Conservation (phyloP, 2,888 invertebrate species). For the Serripes groenlandicus region DNA sequence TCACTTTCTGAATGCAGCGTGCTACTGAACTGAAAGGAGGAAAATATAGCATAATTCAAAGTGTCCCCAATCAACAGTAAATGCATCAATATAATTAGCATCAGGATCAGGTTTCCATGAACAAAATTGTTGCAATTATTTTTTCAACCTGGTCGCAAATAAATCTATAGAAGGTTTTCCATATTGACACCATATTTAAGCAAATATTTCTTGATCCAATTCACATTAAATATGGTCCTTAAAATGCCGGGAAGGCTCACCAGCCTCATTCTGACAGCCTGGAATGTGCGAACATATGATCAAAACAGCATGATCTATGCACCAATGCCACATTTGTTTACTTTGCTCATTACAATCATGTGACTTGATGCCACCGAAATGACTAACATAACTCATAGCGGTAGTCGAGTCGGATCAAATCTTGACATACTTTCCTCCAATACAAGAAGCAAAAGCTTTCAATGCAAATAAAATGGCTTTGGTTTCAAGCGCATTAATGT, state of each 20-base stretch:
- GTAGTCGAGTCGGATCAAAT: constrained; percentile 9
- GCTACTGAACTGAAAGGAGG: constrained; percentile 64
- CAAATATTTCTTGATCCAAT: constrained; percentile 17
- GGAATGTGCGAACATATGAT: constrained; percentile 15
- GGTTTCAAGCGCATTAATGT: no score
- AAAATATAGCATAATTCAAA: constrained; percentile 41
- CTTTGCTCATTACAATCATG: constrained; percentile 23
- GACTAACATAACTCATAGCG: constrained; percentile 24
- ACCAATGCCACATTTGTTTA: constrained; percentile 36
- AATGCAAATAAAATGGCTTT: constrained; percentile 19
- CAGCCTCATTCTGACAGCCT: constrained; percentile 9
- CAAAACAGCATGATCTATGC: constrained; percentile 14
- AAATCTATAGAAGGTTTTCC: constrained; percentile 34
- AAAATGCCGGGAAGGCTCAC: constrained; percentile 16
- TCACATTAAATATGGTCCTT: constrained; percentile 50
- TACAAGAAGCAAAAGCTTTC: constrained; percentile 5
- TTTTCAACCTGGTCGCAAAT: constrained; percentile 50
- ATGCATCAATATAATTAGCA: constrained; percentile 35
- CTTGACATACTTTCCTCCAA: constrained; percentile 10
- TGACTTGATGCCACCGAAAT: constrained; percentile 25
- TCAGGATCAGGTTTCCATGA: constrained; percentile 31
- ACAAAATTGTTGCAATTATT: background rate
- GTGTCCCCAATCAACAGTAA: constrained; percentile 23
- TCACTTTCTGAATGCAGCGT: constrained; percentile 36
- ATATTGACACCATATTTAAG: constrained; percentile 6